Base-by-base conservation (phyloP, 1,140 invertebrate genomes). In the Samia ricini region DNA sequence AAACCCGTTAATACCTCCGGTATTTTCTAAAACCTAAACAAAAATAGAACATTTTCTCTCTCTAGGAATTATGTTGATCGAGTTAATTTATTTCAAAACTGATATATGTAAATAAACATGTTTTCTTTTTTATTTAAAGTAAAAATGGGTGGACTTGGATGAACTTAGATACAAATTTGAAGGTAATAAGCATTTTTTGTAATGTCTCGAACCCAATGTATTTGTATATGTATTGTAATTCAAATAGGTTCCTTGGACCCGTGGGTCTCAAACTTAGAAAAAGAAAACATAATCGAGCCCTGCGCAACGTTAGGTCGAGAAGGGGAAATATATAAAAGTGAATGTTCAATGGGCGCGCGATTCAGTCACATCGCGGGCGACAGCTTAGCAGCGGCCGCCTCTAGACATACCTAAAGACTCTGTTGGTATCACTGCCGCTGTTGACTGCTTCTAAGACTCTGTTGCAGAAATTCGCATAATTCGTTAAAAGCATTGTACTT, bases 261-360 rank as follows among this genome's bases (percentile, higher is more conserved):
- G 23, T 26, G 56, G 65, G 57, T 69, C 61, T 70, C 62, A 56
- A 60, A 61, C 59, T 10, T 22, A 62, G 64, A 54, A 58, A 63
- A 66, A 24, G 69, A 66, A 68, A 57, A 63, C 50, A 50, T 60
- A 52, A 49, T 56, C 24, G 33, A 59, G 56, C 58, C 70, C 63
- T 69, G 63, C 59, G 33, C 1, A 15, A 42, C 10, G 33, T 42
- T 1, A 42, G 33, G 10, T 42, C 33, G 61, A 75, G 83, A 64
- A 79, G 77, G 81, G 79, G 80, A 69, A 83, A 67, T 68, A 72
- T 85, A 86, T 84, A 85, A 77, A 85, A 88, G 76, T 71, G 73
- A 72, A 68, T 56, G 83, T 61, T n/a, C 55, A 65, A 69, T 67
- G 72, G 63, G 73, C 81, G 83, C 80, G 76, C 74, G 79, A 76